Percentiles rank a stretch among this genome's conserved stretches.
These are phyloP conservation scores for Cariama cristata DNA, from an alignment of 2,113 vertebrate genomes.

Conservation along the genomic window DNA sequence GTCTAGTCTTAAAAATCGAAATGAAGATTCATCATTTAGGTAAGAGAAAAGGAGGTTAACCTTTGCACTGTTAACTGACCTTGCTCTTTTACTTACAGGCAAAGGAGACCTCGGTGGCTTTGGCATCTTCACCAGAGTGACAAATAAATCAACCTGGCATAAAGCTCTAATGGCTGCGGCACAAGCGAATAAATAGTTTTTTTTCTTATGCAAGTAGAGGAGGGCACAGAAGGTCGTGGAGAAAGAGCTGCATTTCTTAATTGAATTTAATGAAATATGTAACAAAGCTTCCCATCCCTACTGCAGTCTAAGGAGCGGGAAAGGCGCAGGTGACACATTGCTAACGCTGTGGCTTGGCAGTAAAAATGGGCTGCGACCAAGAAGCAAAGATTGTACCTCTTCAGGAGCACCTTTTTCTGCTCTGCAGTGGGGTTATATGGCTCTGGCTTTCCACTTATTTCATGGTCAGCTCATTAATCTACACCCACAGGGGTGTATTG, in stretches of 20 bases:
- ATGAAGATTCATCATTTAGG: slow-evolving; percentile 52
- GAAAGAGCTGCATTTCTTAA: slow-evolving; percentile 67
- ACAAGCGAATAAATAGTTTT: slow-evolving; percentile 39
- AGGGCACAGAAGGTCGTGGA: neutral
- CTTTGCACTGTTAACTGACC: slow-evolving; percentile 44
- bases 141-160: slow-evolving; percentile 60
- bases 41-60: slow-evolving; percentile 41
- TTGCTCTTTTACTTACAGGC: slow-evolving; percentile 40
- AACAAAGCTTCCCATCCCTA: slow-evolving; percentile 17
- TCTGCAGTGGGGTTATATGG: neutral
- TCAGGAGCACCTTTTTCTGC: neutral
- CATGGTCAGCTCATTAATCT: neutral
- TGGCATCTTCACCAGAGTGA: slow-evolving; percentile 55
- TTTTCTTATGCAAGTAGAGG: neutral
- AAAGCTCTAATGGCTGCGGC: slow-evolving; percentile 4
- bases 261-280: slow-evolving; percentile 57
- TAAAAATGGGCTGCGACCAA: neutral
- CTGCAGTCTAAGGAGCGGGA: neutral
- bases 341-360: neutral
- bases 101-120: neutral
- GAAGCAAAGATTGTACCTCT: neutral
- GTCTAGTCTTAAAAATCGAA: slow-evolving; percentile 45
- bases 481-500: neutral
- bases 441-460: neutral
- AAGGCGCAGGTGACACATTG: neutral